These are phyloP conservation scores for Carduelis carduelis DNA, from an alignment of 2,797 vertebrate species.

Conservation along the genomic window DNA sequence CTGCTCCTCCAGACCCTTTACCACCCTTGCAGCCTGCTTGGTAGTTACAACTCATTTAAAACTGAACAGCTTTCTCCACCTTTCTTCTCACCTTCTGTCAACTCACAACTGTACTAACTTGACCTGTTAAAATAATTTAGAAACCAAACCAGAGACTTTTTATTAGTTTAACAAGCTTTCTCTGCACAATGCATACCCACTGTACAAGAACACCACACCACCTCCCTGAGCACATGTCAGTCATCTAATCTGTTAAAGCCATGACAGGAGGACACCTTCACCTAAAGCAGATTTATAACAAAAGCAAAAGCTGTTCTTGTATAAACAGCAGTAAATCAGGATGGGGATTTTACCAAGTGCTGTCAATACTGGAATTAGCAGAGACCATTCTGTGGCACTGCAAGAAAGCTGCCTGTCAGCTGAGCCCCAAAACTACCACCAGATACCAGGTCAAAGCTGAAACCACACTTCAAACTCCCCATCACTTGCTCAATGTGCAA, in stretches of 20 bases:
- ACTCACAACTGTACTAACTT: not conserved
- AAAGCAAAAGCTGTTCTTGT: not conserved
- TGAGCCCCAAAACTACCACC: not conserved
- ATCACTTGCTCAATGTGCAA: not conserved
- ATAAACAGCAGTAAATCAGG: not conserved
- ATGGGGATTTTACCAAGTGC: not conserved
- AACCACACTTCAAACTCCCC: not conserved
- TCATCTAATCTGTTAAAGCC: not conserved
- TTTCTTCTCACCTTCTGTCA: not conserved
- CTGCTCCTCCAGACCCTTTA: not conserved
- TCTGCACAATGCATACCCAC: not conserved
- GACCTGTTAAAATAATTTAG: not conserved
- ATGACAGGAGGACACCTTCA: not conserved
- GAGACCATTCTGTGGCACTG: not conserved
- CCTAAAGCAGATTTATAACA: not conserved
- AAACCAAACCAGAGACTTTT: not conserved
- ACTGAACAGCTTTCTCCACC: not conserved
- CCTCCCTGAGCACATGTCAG: not conserved
- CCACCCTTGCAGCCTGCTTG: rapidly evolving
- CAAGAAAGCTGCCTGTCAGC: not conserved
- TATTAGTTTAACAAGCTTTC: not conserved
- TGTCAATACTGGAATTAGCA: not conserved
- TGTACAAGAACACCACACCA: not conserved
- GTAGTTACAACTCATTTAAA: not conserved
- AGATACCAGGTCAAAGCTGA: not conserved